Evolutionary conservation across 2,113 vertebrate species (phyloP).

Genomic region (Raphicerus campestris): DNA sequence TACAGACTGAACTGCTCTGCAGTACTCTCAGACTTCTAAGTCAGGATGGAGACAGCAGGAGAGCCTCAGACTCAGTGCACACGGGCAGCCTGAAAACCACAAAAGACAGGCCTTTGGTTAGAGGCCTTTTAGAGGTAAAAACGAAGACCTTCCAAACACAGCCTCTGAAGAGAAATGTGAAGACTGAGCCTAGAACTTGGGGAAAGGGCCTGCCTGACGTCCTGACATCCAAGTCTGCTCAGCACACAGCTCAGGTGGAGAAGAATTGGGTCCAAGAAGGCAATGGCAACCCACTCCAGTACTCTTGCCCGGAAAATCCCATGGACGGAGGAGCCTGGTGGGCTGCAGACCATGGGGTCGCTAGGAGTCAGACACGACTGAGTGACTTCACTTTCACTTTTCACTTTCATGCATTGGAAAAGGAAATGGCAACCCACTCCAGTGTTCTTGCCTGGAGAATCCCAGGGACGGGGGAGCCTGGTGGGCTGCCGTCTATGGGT

Average conservation of each 20-base stretch:
- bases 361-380: too few species aligned
- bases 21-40: neutral
- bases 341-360: too few species aligned
- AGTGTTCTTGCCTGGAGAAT: too few species aligned
- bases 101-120: neutral
- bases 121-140: neutral
- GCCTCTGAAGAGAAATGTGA: neutral
- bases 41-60: neutral
- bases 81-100: neutral
- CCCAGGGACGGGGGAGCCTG: too few species aligned
- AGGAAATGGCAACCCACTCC: too few species aligned
- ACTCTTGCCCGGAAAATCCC: too few species aligned
- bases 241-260: neutral
- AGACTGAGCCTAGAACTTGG: neutral
- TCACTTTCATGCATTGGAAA: too few species aligned
- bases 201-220: neutral
- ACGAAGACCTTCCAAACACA: neutral
- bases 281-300: too few species aligned
- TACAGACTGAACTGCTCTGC: neutral
- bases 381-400: too few species aligned
- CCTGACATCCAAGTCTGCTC: neutral
- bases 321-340: too few species aligned
- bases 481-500: too few species aligned
- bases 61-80: neutral
- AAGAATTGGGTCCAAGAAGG: neutral